Conservation (phyloP, 2,113 vertebrate species). For the Cercocebus atys region DNA sequence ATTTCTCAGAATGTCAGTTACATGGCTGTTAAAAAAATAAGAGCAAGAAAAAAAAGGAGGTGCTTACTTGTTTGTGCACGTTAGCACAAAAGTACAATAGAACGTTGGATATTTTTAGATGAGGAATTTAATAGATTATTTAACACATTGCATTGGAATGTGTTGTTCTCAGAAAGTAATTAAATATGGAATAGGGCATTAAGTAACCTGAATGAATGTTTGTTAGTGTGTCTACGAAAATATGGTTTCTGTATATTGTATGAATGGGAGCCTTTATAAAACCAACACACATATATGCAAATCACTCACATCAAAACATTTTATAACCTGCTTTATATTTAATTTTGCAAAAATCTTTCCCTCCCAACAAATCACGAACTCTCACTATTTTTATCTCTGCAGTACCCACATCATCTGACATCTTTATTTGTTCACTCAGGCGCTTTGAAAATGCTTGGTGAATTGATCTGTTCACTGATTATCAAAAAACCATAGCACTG, state of each 20-base stretch:
- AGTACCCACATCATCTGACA: neutral
- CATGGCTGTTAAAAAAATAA: neutral
- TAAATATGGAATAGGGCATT: neutral
- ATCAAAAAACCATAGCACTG: neutral
- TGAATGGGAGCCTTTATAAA: neutral
- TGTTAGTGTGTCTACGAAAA: neutral
- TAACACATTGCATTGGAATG: neutral
- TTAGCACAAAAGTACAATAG: neutral
- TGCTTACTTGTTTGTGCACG: neutral
- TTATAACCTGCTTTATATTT: neutral
- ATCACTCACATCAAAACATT: neutral
- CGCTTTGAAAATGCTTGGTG: neutral
- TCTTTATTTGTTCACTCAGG: neutral
- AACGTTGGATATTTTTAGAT: neutral
- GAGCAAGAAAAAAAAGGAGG: neutral
- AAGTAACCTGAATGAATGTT: slow-evolving; percentile 3
- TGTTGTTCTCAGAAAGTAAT: slow-evolving; percentile 14
- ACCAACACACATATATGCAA: neutral
- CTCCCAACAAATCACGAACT: neutral
- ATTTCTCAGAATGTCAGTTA: neutral
- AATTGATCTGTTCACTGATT: neutral
- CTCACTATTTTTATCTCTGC: neutral
- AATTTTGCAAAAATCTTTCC: slow-evolving; percentile 1
- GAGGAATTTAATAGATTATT: neutral
- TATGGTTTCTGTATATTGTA: neutral